Evolutionary conservation across 2,113 vertebrate species (phyloP), one percentile per base, ranked within the genome.

Genomic region (Nycticryphes semicollaris): DNA sequence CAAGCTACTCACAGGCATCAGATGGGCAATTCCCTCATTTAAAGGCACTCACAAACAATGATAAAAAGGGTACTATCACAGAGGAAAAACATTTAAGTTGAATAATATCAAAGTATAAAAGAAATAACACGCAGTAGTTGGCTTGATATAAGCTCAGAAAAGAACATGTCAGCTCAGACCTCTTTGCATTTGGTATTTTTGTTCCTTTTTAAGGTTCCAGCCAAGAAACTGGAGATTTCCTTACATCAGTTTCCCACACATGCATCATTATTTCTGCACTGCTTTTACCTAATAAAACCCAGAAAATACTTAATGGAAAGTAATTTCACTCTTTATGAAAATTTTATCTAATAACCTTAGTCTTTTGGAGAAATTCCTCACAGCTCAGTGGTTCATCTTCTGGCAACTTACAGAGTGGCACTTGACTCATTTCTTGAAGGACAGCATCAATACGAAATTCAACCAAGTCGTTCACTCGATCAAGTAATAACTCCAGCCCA

Each of bases 381-480:
- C 99, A 99, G 75, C 96, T 98, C 57, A 99, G 93, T 2, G 99
- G 98, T n/a, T 99, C 98, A 10, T 98, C 98, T 35, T 98, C 97
- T 60, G 99, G 99, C 28, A 99, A 96, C 15, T 96, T 89, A 94
- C 99, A 99, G 31, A 99, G 98, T 0, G 91, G 96, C 8, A 94
- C 95, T 7, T 41, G 48, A 51, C 97, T 98, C 98, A 99, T 99
- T 84, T 99, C 99, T 89, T 98, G 98, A 68, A 99, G 97, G 7
- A 99, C 93, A 12, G 98, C 98, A 17, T 98, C 98, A 31, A 99
- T 99, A 84, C 99, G 98, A 94, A 99, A 99, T 97, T 99, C 98
- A 82, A 99, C 96, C 96, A 99, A 89, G 85, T 99, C 98, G 14
- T 98, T 99, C 85, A 98, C 98, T 81, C 95, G 97, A 98, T 99